Conservation (phyloP, 2,888 invertebrate genomes). For the Deilephila porcellus region DNA sequence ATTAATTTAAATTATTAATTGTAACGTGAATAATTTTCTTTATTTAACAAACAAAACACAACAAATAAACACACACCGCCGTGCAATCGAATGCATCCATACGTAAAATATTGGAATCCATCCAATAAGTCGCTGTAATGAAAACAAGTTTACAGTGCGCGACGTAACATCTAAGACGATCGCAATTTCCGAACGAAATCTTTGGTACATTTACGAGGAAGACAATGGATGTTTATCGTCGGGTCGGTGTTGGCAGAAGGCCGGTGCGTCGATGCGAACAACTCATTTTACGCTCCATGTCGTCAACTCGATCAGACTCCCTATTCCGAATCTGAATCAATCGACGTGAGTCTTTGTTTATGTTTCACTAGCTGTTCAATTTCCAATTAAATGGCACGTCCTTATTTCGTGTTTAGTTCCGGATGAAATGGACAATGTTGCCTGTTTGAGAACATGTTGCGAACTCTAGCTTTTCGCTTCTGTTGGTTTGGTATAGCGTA, state of each 20-base stretch:
- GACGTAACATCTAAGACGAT: slow-evolving; percentile 66
- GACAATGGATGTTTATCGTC: slow-evolving; percentile 76
- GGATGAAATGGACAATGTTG: neutral
- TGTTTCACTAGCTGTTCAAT: slow-evolving; percentile 28
- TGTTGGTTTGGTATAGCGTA: neutral
- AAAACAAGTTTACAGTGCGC: slow-evolving; percentile 73
- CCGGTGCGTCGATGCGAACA: slow-evolving; percentile 73
- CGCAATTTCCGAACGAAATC: slow-evolving; percentile 77
- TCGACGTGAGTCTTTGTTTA: slow-evolving; percentile 50
- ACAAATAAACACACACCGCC: neutral
- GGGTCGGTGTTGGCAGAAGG: slow-evolving; percentile 68
- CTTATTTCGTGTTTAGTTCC: neutral
- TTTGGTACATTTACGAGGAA: slow-evolving; percentile 62
- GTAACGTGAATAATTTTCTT: neutral
- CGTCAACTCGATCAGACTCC: slow-evolving; percentile 65
- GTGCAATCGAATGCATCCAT: slow-evolving; percentile 69
- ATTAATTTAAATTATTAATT: neutral
- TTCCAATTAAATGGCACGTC: slow-evolving; percentile 25
- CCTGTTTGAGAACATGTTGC: neutral
- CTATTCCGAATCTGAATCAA: slow-evolving; percentile 60
- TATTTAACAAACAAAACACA: neutral
- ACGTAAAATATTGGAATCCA: slow-evolving; percentile 79
- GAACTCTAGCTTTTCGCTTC: neutral
- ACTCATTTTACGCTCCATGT: slow-evolving; percentile 79
- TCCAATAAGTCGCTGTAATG: slow-evolving; percentile 82